These are phyloP conservation scores for Novumbra hubbsi DNA, from an alignment of 2,797 vertebrate genomes.

Conservation along the genomic window DNA sequence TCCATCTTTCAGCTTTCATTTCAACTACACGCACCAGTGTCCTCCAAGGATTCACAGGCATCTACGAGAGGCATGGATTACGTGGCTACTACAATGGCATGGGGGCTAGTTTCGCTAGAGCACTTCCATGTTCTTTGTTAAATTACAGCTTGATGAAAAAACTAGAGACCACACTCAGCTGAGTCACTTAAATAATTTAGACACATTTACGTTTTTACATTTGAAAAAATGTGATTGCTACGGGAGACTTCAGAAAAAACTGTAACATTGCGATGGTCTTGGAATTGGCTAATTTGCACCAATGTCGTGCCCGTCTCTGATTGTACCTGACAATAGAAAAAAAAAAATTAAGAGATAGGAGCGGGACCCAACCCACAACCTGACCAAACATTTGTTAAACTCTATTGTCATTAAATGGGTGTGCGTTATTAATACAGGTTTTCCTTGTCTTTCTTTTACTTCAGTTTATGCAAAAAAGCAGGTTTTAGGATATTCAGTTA, in stretches of 20 bases:
- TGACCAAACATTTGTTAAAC: too few relatives aligned
- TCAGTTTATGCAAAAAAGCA: too few relatives aligned
- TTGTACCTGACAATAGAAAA: too few relatives aligned
- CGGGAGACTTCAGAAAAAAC: background rate
- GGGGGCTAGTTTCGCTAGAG: constrained; percentile 75
- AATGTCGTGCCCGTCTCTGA: background rate
- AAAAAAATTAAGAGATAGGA: too few relatives aligned
- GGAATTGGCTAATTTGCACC: background rate
- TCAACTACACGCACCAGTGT: constrained; percentile 51
- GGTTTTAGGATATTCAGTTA: too few relatives aligned
- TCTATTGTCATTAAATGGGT: too few relatives aligned
- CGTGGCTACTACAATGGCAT: constrained; percentile 75
- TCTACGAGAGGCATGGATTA: constrained; percentile 68
- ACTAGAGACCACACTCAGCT: constrained; percentile 53
- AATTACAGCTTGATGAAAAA: constrained; percentile 72
- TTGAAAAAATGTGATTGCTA: background rate
- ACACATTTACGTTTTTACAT: too few relatives aligned
- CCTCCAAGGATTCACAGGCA: constrained; percentile 59
- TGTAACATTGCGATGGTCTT: background rate
- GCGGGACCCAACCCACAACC: too few relatives aligned
- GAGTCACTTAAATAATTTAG: too few relatives aligned
- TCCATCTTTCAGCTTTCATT: constrained; percentile 67
- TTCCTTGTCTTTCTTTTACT: too few relatives aligned
- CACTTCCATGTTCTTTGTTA: constrained; percentile 72
- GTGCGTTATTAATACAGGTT: too few relatives aligned